Percentiles rank a stretch among this genome's conserved stretches.
Evolutionary conservation across 2,113 vertebrate genomes (phyloP).

Genomic region (Tachysurus fulvidraco): DNA sequence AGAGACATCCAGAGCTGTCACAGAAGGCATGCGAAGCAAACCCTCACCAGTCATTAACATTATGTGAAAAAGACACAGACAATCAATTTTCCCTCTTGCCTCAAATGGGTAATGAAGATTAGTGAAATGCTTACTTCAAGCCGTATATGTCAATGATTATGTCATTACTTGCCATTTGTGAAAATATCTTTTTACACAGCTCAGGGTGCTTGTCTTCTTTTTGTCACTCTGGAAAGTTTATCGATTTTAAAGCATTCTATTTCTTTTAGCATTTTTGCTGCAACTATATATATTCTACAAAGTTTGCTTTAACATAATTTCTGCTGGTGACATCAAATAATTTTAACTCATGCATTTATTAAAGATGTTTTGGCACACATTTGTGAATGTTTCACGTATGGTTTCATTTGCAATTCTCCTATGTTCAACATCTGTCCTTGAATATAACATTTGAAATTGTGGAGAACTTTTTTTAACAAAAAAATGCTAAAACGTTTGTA

Average conservation of each 20-base stretch:
- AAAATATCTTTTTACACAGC: constrained; percentile 33
- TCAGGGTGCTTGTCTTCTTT: constrained; percentile 47
- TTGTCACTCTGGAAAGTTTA: background rate
- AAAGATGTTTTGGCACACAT: constrained; percentile 25
- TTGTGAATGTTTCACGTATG: background rate
- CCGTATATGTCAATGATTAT: background rate
- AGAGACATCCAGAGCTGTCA: constrained; percentile 78
- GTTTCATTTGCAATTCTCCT: constrained; percentile 18
- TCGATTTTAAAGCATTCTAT: constrained; percentile 27
- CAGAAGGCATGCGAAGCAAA: constrained; percentile 77
- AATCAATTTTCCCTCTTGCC: constrained; percentile 23
- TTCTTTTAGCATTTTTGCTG: background rate
- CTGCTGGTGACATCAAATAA: background rate
- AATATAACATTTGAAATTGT: background rate
- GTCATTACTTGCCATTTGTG: constrained; percentile 21
- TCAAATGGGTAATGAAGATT: background rate
- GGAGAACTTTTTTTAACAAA: background rate
- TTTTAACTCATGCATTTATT: constrained; percentile 30
- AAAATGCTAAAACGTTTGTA: background rate
- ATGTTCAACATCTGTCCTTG: background rate
- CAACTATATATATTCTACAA: background rate
- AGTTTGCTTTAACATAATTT: background rate
- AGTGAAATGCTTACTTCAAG: constrained; percentile 4
- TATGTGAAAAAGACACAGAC: constrained; percentile 56
- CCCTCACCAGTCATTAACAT: constrained; percentile 79